Percentiles rank a stretch among this genome's conserved stretches.
phyloP scores from a whole-genome alignment of 1,140 invertebrate species.

The Rhizoglyphus robini region DNA sequence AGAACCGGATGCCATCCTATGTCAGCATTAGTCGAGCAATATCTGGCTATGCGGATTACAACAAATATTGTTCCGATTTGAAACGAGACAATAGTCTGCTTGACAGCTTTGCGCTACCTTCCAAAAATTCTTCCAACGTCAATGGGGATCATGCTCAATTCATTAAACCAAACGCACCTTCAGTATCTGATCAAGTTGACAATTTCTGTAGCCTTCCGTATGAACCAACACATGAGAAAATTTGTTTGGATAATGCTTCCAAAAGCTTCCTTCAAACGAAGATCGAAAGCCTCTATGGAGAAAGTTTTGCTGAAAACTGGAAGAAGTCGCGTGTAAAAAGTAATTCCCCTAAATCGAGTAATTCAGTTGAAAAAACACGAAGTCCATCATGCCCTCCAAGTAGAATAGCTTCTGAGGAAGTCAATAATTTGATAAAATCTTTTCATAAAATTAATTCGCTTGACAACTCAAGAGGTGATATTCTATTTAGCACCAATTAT shows the following conservation, averaged over 20 bases:
- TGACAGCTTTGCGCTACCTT: too few relatives aligned
- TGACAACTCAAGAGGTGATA: neutral
- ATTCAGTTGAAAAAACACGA: slow-evolving; percentile 8
- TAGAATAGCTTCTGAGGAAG: too few relatives aligned
- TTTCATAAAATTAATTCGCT: slow-evolving; percentile 4
- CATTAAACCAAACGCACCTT: too few relatives aligned
- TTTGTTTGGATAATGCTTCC: neutral
- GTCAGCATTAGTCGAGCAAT: slow-evolving; percentile 72
- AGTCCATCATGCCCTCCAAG: slow-evolving; percentile 22
- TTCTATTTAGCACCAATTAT: neutral
- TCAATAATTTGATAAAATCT: neutral
- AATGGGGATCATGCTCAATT: too few relatives aligned
- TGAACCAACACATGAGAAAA: neutral
- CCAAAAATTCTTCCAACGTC: too few relatives aligned
- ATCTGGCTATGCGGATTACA: slow-evolving; percentile 70
- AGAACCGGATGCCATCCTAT: slow-evolving; percentile 51
- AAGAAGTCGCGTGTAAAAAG: slow-evolving; percentile 19
- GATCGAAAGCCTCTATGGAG: slow-evolving; percentile 70
- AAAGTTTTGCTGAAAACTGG: slow-evolving; percentile 21
- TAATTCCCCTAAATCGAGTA: neutral
- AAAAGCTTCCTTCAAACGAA: slow-evolving; percentile 60
- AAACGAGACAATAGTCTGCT: slow-evolving; percentile 31
- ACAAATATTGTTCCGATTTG: slow-evolving; percentile 53
- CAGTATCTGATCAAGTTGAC: slow-evolving; percentile 1
- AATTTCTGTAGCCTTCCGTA: neutral